A percentile compares a stretch with the other conserved stretches of the same genome.
Evolutionary conservation across 37 sponge, comb jelly and placozoan genomes (phyloP).

Genomic region (Hexactinellida sp.): DNA sequence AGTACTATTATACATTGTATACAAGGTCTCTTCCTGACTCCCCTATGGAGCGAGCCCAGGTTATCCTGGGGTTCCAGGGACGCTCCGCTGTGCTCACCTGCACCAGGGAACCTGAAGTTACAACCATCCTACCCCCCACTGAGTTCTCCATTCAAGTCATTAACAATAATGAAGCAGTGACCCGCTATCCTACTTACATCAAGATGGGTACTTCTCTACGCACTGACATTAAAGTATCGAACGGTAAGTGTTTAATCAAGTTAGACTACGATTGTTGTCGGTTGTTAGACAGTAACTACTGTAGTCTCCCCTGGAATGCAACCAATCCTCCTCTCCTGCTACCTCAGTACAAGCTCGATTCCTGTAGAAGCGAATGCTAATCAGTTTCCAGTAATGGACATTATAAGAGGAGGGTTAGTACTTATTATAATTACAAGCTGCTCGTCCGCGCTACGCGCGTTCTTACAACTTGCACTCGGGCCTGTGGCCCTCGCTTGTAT

Average conservation of each 20-base stretch:
- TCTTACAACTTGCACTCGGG: no score
- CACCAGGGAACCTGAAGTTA: neutral
- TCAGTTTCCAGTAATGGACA: neutral
- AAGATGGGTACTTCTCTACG: neutral
- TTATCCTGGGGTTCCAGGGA: neutral
- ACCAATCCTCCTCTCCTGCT: neutral
- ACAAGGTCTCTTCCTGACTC: neutral
- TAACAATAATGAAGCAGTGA: neutral
- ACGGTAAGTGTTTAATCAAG: no score
- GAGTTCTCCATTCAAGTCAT: neutral
- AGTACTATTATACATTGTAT: neutral
- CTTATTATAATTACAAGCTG: neutral
- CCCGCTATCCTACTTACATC: neutral
- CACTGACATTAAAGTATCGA: neutral
- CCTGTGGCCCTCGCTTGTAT: no score
- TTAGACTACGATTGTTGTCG: no score
- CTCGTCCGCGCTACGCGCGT: no score
- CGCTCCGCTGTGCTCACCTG: neutral
- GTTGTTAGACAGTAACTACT: no score
- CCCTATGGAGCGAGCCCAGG: neutral
- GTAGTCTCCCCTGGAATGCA: conserved; percentile 1
- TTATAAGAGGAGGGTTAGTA: neutral
- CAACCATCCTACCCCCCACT: neutral
- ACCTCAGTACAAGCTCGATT: neutral
- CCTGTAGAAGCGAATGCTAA: neutral